These are phyloP conservation scores for Eristalis arbustorum DNA, from an alignment of 2,888 invertebrate species.

Conservation along the genomic window DNA sequence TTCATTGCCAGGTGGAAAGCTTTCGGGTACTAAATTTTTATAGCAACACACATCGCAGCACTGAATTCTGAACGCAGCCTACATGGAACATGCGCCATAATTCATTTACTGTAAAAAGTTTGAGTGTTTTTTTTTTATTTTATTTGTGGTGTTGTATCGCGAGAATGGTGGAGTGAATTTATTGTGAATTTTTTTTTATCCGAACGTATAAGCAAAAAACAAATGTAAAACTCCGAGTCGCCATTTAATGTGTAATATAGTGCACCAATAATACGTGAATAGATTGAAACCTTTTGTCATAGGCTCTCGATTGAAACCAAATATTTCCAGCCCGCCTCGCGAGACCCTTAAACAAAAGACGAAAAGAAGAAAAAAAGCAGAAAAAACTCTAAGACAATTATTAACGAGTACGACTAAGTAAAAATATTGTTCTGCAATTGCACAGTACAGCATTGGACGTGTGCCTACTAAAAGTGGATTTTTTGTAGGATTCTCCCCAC, in stretches of 20 bases:
- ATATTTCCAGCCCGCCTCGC: slow-evolving; percentile 56
- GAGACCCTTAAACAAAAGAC: slow-evolving; percentile 57
- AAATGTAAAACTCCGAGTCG: slow-evolving; percentile 26
- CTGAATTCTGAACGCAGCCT: slow-evolving; percentile 42
- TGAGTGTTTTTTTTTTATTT: slow-evolving; percentile 63
- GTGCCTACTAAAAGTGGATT: slow-evolving; percentile 39
- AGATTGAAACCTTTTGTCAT: slow-evolving; percentile 22
- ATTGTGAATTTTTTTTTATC: slow-evolving; percentile 63
- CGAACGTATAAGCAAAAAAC: slow-evolving; percentile 46
- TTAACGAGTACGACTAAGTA: neutral
- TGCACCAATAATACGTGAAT: slow-evolving; percentile 23
- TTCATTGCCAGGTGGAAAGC: slow-evolving; percentile 2
- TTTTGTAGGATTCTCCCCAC: slow-evolving; percentile 29
- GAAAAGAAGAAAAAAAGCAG: slow-evolving; percentile 19
- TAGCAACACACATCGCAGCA: slow-evolving; percentile 29
- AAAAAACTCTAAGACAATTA: neutral
- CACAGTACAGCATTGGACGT: slow-evolving; percentile 34
- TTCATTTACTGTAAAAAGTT: slow-evolving; percentile 61
- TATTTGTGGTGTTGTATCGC: slow-evolving; percentile 70
- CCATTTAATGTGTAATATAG: slow-evolving; percentile 53
- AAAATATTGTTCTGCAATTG: slow-evolving; percentile 23
- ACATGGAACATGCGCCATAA: slow-evolving; percentile 65
- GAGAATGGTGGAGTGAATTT: slow-evolving; percentile 69
- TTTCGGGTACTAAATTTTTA: slow-evolving; percentile 41
- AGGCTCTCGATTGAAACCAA: slow-evolving; percentile 11